Evolutionary conservation across 2,888 invertebrate species (phyloP).

Genomic region (Dicranocentrus wangi): DNA sequence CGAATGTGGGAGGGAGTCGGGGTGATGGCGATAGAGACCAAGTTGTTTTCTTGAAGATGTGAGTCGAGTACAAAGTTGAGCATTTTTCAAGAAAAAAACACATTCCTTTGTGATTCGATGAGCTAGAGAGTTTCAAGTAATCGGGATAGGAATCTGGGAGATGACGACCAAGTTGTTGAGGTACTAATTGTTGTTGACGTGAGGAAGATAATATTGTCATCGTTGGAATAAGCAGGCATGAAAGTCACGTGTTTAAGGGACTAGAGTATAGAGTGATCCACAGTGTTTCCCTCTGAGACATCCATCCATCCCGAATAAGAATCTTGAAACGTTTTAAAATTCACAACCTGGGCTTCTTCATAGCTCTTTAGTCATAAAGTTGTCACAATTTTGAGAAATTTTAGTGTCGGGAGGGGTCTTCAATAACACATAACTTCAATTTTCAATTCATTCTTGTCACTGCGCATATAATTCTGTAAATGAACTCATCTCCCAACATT

Average conservation of each 20-base stretch:
- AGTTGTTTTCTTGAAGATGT: no score
- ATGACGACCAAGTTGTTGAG: neutral
- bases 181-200: conserved; percentile 45
- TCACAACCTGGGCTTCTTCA: no score
- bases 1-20: conserved; percentile 56
- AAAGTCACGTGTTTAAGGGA: no score
- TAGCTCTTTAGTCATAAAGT: no score
- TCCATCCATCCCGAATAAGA: no score
- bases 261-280: no score
- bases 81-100: conserved; percentile 19
- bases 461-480: neutral
- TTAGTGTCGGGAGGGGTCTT: neutral
- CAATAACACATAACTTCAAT: conserved; percentile 13
- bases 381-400: neutral
- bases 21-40: no score
- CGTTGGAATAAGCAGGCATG: conserved; percentile 9
- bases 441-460: conserved; percentile 6
- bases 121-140: no score
- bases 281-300: no score
- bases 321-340: neutral
- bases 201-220: conserved; percentile 45
- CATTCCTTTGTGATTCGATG: conserved; percentile 55
- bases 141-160: conserved; percentile 5
- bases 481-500: neutral
- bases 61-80: no score